Percentiles rank a stretch among this genome's conserved stretches.
phyloP scores from a whole-genome alignment of 2,888 invertebrate genomes.

The Spialia ferax region DNA sequence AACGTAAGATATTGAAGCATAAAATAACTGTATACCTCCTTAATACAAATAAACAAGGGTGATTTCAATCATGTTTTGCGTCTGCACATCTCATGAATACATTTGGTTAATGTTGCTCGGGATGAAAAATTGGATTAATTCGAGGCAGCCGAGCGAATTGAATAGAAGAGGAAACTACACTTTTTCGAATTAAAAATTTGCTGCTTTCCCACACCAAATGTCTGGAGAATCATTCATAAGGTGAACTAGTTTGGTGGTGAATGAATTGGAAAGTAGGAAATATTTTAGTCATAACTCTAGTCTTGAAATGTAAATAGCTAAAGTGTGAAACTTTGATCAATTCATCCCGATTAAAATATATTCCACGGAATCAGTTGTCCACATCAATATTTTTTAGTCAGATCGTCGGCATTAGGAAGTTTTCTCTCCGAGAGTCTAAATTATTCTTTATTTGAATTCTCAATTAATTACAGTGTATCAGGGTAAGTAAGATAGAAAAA shows the following conservation, averaged over 20 bases:
- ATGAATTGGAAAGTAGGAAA: background rate
- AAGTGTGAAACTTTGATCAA: too few relatives aligned
- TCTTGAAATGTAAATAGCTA: background rate
- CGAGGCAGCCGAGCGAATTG: constrained; percentile 2
- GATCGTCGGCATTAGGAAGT: too few relatives aligned
- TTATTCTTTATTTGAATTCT: too few relatives aligned
- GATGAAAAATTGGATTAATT: constrained; percentile 53
- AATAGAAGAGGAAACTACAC: background rate
- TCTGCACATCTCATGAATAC: constrained; percentile 62
- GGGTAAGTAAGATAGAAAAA: too few relatives aligned
- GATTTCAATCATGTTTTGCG: constrained; percentile 40
- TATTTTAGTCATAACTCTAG: background rate
- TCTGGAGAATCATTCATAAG: constrained; percentile 2
- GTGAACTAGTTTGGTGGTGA: background rate
- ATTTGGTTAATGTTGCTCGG: constrained; percentile 62
- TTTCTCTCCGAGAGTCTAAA: too few relatives aligned
- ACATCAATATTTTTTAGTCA: too few relatives aligned
- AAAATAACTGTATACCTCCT: constrained; percentile 8
- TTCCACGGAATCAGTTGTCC: too few relatives aligned
- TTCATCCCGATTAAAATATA: too few relatives aligned
- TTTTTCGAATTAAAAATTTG: constrained; percentile 3
- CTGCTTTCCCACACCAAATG: background rate
- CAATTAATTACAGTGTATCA: too few relatives aligned
- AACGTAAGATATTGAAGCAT: background rate
- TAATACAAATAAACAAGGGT: constrained; percentile 27